These are phyloP conservation scores for Pollenia labialis DNA, from an alignment of 2,888 invertebrate genomes.

Conservation along the genomic window DNA sequence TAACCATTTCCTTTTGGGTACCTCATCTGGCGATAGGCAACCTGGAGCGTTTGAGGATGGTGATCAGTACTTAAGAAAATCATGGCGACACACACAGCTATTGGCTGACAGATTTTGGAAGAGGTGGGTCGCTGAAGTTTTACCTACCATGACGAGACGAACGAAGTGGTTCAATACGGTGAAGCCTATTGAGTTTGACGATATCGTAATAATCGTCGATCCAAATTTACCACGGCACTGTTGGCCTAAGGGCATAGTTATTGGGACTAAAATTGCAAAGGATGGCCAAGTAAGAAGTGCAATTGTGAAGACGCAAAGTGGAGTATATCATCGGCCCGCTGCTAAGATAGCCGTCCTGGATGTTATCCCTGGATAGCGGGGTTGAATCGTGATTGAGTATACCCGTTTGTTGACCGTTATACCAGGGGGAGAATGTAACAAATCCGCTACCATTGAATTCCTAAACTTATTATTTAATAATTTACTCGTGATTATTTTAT, in stretches of 20 bases:
- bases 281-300: no score
- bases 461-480: no score
- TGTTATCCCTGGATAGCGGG: no score
- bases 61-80: conserved; percentile 74
- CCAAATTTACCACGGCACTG: conserved; percentile 56
- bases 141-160: conserved; percentile 73
- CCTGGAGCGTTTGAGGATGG: conserved; percentile 70
- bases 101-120: conserved; percentile 76
- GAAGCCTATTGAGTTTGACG: conserved; percentile 61
- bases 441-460: no score
- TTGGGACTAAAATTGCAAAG: no score
- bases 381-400: no score
- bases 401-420: no score
- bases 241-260: conserved; percentile 63
- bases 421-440: no score
- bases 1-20: conserved; percentile 77
- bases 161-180: conserved; percentile 67
- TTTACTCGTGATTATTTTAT: no score
- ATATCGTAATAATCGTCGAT: conserved; percentile 55
- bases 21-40: conserved; percentile 6
- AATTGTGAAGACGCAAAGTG: no score
- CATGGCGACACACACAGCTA: conserved; percentile 73
- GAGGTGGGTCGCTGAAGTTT: conserved; percentile 50
- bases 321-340: no score
- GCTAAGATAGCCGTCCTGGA: no score